These are phyloP conservation scores for Ptychodera flava DNA, from an alignment of 35 echinoderm and acorn worm genomes.

Conservation along the genomic window DNA sequence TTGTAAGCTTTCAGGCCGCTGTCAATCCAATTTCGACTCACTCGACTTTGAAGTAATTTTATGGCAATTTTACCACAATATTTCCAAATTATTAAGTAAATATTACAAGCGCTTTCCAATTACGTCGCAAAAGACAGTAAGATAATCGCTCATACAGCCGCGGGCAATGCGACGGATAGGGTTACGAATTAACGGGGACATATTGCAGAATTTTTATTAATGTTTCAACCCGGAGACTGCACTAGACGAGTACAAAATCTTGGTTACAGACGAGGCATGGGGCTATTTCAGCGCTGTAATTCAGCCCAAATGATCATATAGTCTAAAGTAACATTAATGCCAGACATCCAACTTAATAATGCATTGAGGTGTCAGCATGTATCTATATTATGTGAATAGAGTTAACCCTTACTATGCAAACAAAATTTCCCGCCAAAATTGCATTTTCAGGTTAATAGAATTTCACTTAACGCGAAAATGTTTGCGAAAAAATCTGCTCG, in stretches of 20 bases:
- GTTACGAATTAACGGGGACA: not conserved
- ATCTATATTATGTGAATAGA: not conserved
- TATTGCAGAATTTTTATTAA: not conserved
- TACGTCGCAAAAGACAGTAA: not conserved
- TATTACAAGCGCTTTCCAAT: conserved; percentile 1
- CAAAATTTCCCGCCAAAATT: not conserved
- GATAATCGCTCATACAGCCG: not conserved
- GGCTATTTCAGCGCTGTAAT: not conserved
- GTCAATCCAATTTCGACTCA: not conserved
- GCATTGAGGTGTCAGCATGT: not conserved
- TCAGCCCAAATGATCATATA: not conserved
- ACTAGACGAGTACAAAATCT: no score
- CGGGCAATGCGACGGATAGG: not conserved
- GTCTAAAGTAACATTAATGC: not conserved
- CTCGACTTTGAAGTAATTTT: not conserved
- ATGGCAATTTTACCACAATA: conserved; percentile 1
- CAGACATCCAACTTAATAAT: not conserved
- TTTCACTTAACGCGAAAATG: not conserved
- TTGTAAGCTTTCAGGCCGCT: not conserved
- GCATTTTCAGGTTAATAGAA: not conserved
- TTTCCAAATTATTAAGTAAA: conserved; percentile 2
- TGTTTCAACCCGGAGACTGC: not conserved
- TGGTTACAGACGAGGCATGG: no score
- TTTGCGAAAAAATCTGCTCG: not conserved
- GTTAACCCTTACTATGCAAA: not conserved